These are phyloP conservation scores for Ceuthmochares aereus DNA, from an alignment of 2,113 vertebrate genomes.

Conservation along the genomic window DNA sequence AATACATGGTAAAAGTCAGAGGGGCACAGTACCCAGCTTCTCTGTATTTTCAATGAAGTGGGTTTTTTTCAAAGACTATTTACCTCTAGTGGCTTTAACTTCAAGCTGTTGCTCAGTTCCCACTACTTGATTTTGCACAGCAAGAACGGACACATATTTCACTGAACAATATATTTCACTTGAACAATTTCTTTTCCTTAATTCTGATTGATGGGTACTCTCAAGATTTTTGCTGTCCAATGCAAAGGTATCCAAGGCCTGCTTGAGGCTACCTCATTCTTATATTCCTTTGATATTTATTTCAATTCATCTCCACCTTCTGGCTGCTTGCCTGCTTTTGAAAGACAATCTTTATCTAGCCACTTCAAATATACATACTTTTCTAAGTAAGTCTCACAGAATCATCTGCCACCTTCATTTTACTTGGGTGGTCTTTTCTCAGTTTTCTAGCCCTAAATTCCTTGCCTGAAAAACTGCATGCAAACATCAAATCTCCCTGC, in stretches of 20 bases:
- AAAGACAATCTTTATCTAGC: background rate
- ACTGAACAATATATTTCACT: too few species aligned
- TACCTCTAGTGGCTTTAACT: background rate
- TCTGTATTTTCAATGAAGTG: background rate
- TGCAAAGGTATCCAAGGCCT: background rate
- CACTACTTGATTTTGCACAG: background rate
- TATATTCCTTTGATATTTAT: background rate
- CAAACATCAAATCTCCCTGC: background rate
- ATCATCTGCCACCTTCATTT: background rate
- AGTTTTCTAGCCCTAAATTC: background rate
- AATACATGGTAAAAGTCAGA: background rate
- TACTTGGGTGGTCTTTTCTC: background rate
- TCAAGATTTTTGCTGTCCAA: background rate
- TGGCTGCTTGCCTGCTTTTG: background rate
- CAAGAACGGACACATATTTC: background rate
- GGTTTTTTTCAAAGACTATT: background rate
- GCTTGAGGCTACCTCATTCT: background rate
- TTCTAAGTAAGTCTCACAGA: background rate
- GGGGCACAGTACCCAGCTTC: background rate
- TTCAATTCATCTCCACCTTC: background rate
- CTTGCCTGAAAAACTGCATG: background rate
- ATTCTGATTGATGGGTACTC: background rate
- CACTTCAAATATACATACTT: background rate
- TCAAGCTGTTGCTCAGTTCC: background rate
- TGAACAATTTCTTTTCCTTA: background rate